Conservation (phyloP, 2,113 vertebrate species). For the Egretta garzetta region DNA sequence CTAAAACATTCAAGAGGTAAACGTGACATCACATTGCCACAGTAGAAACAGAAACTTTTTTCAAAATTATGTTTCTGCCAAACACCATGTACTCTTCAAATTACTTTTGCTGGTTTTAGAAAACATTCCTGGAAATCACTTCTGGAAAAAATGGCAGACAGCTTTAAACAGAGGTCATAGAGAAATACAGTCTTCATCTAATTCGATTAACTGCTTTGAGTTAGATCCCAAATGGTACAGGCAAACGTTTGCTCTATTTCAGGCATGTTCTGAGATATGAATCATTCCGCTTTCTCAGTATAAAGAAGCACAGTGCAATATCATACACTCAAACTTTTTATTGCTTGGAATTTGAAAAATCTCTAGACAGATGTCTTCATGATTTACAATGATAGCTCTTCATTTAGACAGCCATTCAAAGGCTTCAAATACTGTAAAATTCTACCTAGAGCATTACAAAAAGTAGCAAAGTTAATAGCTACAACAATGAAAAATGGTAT, state of each 20-base stretch:
- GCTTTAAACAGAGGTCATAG: not conserved
- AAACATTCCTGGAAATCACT: not conserved
- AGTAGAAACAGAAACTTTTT: not conserved
- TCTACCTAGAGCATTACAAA: not conserved
- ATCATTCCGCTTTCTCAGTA: not conserved
- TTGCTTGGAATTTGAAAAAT: not conserved
- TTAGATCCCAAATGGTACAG: not conserved
- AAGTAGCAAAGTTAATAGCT: not conserved
- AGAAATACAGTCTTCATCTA: not conserved
- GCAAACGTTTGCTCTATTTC: not conserved
- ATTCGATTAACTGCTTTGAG: conserved; percentile 35
- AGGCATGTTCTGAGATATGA: not conserved
- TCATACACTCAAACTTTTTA: not conserved
- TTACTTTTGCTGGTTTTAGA: not conserved
- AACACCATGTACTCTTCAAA: not conserved
- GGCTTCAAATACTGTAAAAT: not conserved
- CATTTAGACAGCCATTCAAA: not conserved
- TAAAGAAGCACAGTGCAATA: not conserved
- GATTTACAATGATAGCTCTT: not conserved
- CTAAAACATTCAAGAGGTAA: not conserved
- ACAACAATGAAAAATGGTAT: not conserved
- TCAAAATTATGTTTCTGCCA: not conserved
- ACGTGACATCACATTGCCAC: not conserved
- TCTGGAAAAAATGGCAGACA: not conserved
- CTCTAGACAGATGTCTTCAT: not conserved